Percentiles rank a stretch among this genome's conserved stretches.
These are phyloP conservation scores for Chrysomela aeneicollis DNA, from an alignment of 2,888 invertebrate genomes.

Conservation along the genomic window DNA sequence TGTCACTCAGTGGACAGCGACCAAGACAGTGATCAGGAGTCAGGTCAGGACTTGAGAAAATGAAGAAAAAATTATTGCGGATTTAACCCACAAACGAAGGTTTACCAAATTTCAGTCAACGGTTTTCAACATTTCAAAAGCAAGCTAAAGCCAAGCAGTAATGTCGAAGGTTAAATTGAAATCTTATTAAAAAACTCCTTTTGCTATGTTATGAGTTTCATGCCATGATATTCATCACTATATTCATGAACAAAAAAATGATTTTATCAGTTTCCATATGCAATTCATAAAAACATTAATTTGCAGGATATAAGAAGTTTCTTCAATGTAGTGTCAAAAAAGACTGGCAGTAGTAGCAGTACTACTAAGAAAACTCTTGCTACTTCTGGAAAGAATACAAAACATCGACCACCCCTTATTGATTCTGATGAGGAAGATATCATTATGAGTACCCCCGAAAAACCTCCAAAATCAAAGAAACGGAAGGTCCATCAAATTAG, in stretches of 20 bases:
- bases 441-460: slow-evolving; percentile 65
- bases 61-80: too few species aligned
- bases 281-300: neutral
- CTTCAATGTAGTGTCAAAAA: slow-evolving; percentile 60
- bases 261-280: neutral
- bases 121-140: too few species aligned
- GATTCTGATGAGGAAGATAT: slow-evolving; percentile 68
- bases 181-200: too few species aligned
- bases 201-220: too few species aligned
- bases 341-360: slow-evolving; percentile 36
- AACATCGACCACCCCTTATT: slow-evolving; percentile 47
- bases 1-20: too few species aligned
- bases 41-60: too few species aligned
- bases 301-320: slow-evolving; percentile 72
- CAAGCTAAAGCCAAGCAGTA: neutral
- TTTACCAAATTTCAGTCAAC: too few species aligned
- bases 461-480: slow-evolving; percentile 37
- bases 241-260: too few species aligned
- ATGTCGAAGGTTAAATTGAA: neutral
- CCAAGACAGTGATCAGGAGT: too few species aligned
- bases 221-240: too few species aligned
- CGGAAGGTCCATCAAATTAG: slow-evolving; percentile 43
- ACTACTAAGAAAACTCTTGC: too few species aligned
- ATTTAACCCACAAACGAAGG: too few species aligned
- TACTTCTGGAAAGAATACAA: slow-evolving; percentile 57